Evolutionary conservation across 2,797 vertebrate species (phyloP).

Genomic region (Enteromius afrohamiltoni): DNA sequence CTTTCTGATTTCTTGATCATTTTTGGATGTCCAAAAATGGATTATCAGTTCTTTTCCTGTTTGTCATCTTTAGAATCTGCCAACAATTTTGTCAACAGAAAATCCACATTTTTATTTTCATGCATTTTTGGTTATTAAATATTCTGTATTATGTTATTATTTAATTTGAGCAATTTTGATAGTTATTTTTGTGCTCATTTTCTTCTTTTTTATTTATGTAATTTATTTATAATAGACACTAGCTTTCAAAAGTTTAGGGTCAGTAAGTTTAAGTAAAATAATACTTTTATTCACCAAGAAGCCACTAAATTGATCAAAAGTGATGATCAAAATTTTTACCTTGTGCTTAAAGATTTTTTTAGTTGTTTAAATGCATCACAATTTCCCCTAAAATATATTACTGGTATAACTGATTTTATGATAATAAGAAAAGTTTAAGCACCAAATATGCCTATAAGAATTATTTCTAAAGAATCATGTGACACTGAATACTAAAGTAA

Average conservation of each 20-base stretch:
- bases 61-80: not conserved
- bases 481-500: not conserved
- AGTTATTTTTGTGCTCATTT: not conserved
- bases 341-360: not conserved
- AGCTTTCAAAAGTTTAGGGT: not conserved
- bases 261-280: not conserved
- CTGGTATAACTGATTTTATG: too few species aligned
- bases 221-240: not conserved
- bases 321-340: not conserved
- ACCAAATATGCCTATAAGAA: not conserved
- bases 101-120: not conserved
- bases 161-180: not conserved
- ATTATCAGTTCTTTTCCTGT: not conserved
- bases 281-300: not conserved
- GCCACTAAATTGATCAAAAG: not conserved
- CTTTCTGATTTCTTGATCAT: not conserved
- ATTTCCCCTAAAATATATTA: not conserved
- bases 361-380: not conserved
- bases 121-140: not conserved
- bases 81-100: not conserved
- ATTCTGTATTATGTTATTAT: not conserved
- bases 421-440: not conserved
- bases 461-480: not conserved
- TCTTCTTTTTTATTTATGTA: not conserved
- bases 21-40: not conserved